Base-by-base conservation (phyloP, 2,888 invertebrate genomes). In the Tenthredo mesomela region DNA sequence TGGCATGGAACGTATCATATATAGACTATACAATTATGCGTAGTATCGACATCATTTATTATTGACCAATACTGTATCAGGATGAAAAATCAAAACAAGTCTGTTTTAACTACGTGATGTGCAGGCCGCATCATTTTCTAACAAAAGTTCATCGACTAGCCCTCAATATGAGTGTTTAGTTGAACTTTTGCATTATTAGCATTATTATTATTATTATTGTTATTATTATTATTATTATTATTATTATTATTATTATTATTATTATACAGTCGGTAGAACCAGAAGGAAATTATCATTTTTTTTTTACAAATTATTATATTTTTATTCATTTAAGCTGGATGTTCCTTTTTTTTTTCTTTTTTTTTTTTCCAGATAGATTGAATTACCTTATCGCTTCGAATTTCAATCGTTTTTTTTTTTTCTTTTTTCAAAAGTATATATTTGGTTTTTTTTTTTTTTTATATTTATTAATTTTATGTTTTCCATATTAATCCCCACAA, bases 101-200 rank as follows among this genome's bases (percentile, higher is more conserved):
- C 4, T n/a, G 29, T 2, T 2, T n/a, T 43, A 43, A 40, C 21
- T 15, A 67, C 33, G 5, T 67, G 33, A 15, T 33, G 33, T 33
- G 67, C 18, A 7, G 25, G 70, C n/a, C n/a, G 37, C 43, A 12
- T 43, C 21, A 73, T n/a, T 73, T 40, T n/a, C 25, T 73, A 10
- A 3, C 43, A 21, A 73, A 73, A 73, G 40, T 3, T 73, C 71
- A 21, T 70, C 70, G 21, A 73, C n/a, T 71, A 40, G 71, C 21
- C 12, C 43, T 43, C 71, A 43, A 43, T 73, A 73, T 73, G 71
- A 73, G 43, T 73, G 43, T 73, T 43, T 43, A 73, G 43, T 40
- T 43, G 43, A 73, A 73, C 40, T 73, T 73, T 43, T 21, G 71
- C 21, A 21, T n/a, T 3, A n/a, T n/a, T n/a, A n/a, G n/a, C n/a